Evolutionary conservation across 92 coral and sea anemone genomes (phyloP).

Genomic region (Bergia sp.): DNA sequence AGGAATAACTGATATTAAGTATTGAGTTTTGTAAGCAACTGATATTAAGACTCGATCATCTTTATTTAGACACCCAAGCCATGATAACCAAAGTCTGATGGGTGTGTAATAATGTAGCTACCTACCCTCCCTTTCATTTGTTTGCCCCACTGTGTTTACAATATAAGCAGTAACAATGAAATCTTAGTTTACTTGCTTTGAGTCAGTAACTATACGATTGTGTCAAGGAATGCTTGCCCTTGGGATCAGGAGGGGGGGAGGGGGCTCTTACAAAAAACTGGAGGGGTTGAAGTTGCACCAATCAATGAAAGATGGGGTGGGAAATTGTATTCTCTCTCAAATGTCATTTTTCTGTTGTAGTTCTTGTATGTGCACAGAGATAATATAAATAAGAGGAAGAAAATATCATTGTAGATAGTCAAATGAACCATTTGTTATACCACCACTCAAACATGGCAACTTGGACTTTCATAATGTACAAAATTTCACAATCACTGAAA

Average conservation of each 20-base stretch:
- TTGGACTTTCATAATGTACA: slow-evolving; percentile 2
- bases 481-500: background rate
- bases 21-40: no score
- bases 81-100: no score
- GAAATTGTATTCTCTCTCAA: no score
- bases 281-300: background rate
- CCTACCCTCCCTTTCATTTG: no score
- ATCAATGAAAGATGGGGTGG: background rate
- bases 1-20: no score
- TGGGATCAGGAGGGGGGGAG: no score
- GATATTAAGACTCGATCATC: no score
- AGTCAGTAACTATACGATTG: background rate
- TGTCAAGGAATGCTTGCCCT: no score
- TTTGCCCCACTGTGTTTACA: no score
- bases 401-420: background rate
- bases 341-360: no score
- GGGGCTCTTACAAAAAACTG: no score
- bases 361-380: background rate
- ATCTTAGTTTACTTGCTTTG: background rate
- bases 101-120: background rate
- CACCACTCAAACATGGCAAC: background rate
- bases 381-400: background rate
- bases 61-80: no score
- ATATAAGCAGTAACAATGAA: background rate
- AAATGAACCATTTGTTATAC: background rate